Evolutionary conservation across 2,113 vertebrate genomes (phyloP).

Genomic region (Regulus satrapa): DNA sequence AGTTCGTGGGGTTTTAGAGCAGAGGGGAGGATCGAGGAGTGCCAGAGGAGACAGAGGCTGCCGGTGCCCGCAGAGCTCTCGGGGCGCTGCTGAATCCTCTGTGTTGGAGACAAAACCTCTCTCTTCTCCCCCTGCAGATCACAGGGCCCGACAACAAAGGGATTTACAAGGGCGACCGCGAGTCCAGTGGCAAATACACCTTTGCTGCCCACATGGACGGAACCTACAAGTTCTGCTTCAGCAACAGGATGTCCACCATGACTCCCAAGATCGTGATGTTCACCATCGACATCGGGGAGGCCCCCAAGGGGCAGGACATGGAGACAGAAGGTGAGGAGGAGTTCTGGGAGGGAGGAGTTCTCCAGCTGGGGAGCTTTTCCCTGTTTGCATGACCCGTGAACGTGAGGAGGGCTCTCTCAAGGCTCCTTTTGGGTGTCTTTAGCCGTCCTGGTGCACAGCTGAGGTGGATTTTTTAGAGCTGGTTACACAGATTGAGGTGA

Average conservation of each 20-base stretch:
- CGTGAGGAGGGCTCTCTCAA: not conserved
- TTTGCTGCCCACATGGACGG: slow-evolving; percentile 99
- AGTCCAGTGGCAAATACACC: slow-evolving; percentile 97
- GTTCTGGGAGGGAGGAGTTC: not conserved
- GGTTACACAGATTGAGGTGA: not conserved
- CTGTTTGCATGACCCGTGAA: not conserved
- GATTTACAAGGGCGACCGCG: slow-evolving; percentile 96
- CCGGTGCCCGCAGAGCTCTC: not conserved
- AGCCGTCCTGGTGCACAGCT: not conserved
- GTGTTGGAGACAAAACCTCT: not conserved
- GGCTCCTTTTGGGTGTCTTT: not conserved
- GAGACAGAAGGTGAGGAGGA: slow-evolving; percentile 90
- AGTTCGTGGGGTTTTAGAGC: not conserved
- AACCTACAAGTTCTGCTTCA: slow-evolving; percentile 97
- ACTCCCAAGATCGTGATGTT: slow-evolving; percentile 99
- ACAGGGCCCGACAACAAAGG: slow-evolving; percentile 95
- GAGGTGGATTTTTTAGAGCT: not conserved
- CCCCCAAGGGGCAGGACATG: slow-evolving; percentile 95
- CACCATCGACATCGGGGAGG: slow-evolving; percentile 97
- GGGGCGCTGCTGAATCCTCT: not conserved
- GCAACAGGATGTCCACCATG: slow-evolving; percentile 99
- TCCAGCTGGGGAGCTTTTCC: not conserved
- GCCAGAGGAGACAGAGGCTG: not conserved
- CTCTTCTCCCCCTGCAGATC: slow-evolving; percentile 75
- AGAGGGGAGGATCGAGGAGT: not conserved